Evolutionary conservation across 2,797 vertebrate genomes (phyloP).

Genomic region (Sylvilagus floridanus): DNA sequence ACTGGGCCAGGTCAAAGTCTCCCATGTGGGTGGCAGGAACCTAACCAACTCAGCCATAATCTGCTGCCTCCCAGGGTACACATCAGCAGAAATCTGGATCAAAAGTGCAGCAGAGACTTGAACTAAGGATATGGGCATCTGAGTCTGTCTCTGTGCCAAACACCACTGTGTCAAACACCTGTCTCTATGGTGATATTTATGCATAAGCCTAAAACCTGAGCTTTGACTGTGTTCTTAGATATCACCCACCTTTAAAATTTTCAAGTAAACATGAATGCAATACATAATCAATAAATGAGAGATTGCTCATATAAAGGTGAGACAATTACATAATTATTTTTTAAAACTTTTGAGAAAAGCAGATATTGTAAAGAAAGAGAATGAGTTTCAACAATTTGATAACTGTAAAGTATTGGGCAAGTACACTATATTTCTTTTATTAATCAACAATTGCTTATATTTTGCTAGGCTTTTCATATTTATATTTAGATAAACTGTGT

Average conservation of each 20-base stretch:
- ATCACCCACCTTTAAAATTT: background rate
- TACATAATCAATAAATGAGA: background rate
- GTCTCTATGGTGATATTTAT: background rate
- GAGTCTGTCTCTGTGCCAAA: too few species aligned
- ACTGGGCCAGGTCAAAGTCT: too few species aligned
- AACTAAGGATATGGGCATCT: too few species aligned
- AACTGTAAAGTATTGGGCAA: background rate
- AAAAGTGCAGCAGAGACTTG: too few species aligned
- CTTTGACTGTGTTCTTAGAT: background rate
- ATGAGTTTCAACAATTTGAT: background rate
- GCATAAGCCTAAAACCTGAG: background rate
- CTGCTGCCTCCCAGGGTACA: too few species aligned
- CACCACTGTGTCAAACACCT: too few species aligned
- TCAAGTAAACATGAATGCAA: background rate
- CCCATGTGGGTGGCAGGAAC: too few species aligned
- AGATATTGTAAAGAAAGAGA: background rate
- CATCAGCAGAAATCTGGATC: too few species aligned
- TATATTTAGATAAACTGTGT: background rate
- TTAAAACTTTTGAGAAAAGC: background rate
- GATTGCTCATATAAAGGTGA: background rate
- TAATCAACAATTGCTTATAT: slow-evolving; percentile 14
- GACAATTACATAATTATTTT: background rate
- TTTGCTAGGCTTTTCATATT: slow-evolving; percentile 21
- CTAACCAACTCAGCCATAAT: too few species aligned
- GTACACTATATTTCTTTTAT: background rate